phyloP scores from a whole-genome alignment of 2,888 invertebrate genomes.

The Cerceris rybyensis region DNA sequence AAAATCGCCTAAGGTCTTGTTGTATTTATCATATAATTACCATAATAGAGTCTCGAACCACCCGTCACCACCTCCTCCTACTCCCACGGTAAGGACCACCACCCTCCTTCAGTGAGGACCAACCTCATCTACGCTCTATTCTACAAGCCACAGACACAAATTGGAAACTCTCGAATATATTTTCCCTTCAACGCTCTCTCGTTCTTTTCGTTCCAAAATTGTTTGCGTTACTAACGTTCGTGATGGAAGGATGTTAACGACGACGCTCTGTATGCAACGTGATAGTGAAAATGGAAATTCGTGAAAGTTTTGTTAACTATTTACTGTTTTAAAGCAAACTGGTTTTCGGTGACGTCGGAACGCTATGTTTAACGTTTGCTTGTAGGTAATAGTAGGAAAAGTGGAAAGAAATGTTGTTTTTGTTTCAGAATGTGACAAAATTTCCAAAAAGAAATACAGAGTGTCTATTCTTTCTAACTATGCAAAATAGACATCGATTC shows the following conservation, averaged over 20 bases:
- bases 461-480: no score
- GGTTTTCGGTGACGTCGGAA: no score
- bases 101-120: conserved; percentile 40
- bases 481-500: no score
- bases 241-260: conserved; percentile 49
- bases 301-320: no score
- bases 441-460: no score
- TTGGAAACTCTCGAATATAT: conserved; percentile 80
- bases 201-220: conserved; percentile 60
- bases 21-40: conserved; percentile 82
- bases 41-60: conserved; percentile 79
- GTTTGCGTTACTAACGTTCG: conserved; percentile 56
- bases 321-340: no score
- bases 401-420: no score
- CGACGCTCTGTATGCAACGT: conserved; percentile 11
- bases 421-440: no score
- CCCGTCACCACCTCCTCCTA: conserved; percentile 60
- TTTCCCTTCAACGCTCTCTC: conserved; percentile 67
- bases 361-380: no score
- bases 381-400: no score
- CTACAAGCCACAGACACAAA: conserved; percentile 77
- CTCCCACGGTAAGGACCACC: conserved; percentile 29
- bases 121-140: conserved; percentile 46
- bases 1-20: conserved; percentile 79
- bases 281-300: conserved; percentile 4